A percentile compares a stretch with the other conserved stretches of the same genome.
These are phyloP conservation scores for Scolopax rusticola DNA, from an alignment of 2,797 vertebrate genomes.

Conservation along the genomic window DNA sequence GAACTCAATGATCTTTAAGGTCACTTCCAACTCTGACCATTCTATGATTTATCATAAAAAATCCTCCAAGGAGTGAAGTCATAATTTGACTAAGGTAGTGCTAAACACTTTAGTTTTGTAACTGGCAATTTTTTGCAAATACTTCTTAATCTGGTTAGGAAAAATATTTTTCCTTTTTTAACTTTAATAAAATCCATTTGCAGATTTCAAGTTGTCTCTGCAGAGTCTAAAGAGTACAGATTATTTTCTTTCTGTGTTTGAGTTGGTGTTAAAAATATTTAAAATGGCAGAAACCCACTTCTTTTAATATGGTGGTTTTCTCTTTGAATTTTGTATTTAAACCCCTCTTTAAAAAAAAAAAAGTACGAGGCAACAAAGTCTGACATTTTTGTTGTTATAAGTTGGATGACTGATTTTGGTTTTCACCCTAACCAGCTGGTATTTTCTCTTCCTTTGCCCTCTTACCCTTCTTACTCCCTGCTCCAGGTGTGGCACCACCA, in stretches of 20 bases:
- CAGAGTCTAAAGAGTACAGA: neutral
- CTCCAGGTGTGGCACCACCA: slow-evolving; percentile 91
- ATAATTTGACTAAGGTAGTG: neutral
- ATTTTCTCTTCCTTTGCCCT: neutral
- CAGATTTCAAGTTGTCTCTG: neutral
- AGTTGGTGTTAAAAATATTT: neutral
- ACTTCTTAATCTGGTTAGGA: neutral
- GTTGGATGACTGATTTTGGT: neutral
- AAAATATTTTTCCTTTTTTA: neutral
- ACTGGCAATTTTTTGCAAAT: neutral
- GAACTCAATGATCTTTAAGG: no score
- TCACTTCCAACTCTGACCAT: no score
- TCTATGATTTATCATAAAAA: neutral
- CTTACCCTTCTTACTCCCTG: neutral
- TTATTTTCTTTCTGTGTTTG: neutral
- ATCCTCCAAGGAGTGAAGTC: neutral
- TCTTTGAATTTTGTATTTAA: neutral
- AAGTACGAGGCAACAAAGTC: neutral
- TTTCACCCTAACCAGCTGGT: neutral
- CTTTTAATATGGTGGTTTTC: neutral
- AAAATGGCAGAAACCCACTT: neutral
- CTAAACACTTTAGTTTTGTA: neutral
- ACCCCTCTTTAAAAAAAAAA: neutral
- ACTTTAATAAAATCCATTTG: neutral
- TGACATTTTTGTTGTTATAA: neutral